phyloP scores from a whole-genome alignment of 2,113 vertebrate genomes.

The Syngnathus floridae region DNA sequence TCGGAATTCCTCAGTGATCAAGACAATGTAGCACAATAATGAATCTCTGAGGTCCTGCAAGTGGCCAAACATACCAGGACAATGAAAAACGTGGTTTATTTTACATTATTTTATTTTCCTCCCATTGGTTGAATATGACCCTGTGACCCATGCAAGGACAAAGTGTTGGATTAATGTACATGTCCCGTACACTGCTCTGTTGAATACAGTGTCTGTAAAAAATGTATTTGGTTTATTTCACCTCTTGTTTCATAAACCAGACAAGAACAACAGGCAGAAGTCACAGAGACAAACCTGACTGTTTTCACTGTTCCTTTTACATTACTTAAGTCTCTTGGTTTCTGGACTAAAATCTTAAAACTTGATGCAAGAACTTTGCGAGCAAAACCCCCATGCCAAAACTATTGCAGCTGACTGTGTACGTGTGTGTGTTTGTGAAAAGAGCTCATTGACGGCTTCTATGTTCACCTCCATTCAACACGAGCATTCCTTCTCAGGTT shows the following conservation, averaged over 20 bases:
- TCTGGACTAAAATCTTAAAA: slow-evolving; percentile 70
- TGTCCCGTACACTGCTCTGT: too few relatives aligned
- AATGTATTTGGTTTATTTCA: slow-evolving; percentile 74
- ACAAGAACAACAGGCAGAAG: slow-evolving; percentile 57
- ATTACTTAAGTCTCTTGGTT: slow-evolving; percentile 44
- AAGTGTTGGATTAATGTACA: too few relatives aligned
- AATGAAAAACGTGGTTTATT: not conserved
- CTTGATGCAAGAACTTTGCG: slow-evolving; percentile 31
- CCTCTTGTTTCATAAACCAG: slow-evolving; percentile 60
- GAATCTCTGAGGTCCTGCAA: not conserved
- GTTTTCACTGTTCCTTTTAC: slow-evolving; percentile 39
- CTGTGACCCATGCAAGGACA: too few relatives aligned
- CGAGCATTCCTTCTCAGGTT: not conserved
- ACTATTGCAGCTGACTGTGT: not conserved
- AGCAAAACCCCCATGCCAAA: slow-evolving; percentile 16
- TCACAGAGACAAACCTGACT: slow-evolving; percentile 69
- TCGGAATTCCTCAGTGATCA: not conserved
- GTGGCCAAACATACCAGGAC: not conserved
- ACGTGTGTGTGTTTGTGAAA: too few relatives aligned
- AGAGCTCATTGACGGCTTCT: slow-evolving; percentile 12
- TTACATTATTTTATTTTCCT: too few relatives aligned
- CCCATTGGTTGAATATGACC: too few relatives aligned
- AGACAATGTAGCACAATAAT: not conserved
- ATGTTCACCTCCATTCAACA: slow-evolving; percentile 15
- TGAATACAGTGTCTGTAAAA: too few relatives aligned